These are phyloP conservation scores for Jaculus jaculus DNA, from an alignment of 2,113 vertebrate species.

Conservation along the genomic window DNA sequence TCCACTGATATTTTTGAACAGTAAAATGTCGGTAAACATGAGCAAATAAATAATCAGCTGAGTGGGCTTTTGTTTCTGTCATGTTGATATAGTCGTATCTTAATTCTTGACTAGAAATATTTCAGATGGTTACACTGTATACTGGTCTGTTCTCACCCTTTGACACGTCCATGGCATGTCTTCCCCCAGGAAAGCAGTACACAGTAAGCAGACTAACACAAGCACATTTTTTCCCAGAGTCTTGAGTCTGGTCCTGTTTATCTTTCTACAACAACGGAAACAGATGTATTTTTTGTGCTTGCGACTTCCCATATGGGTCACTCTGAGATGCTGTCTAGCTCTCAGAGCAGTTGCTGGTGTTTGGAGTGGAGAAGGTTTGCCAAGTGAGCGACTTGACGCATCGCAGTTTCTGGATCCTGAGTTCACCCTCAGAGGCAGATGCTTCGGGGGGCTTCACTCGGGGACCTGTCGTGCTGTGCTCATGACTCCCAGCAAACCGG, in stretches of 20 bases:
- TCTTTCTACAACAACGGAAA: conserved; percentile 80
- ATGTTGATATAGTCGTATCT: not conserved
- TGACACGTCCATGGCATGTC: not conserved
- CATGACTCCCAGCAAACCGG: conserved; percentile 49
- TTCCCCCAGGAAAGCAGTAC: conserved; percentile 49
- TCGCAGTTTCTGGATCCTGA: not conserved
- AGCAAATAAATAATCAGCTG: not conserved
- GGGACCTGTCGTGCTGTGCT: not conserved
- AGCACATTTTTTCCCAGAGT: conserved; percentile 56
- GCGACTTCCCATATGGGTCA: conserved; percentile 75
- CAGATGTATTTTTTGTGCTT: conserved; percentile 77
- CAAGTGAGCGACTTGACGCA: conserved; percentile 62
- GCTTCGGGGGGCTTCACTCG: conserved; percentile 19
- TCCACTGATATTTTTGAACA: not conserved
- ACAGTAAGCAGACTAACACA: conserved; percentile 31
- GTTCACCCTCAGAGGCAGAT: not conserved
- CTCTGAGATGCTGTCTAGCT: conserved; percentile 68
- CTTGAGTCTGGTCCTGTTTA: conserved; percentile 76
- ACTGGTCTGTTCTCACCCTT: not conserved
- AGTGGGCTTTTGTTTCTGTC: not conserved
- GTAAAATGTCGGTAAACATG: not conserved
- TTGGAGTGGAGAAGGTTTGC: conserved; percentile 63
- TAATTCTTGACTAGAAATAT: not conserved
- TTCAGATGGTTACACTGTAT: not conserved
- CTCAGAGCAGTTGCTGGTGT: conserved; percentile 71